Conservation (phyloP, 2,797 vertebrate genomes). For the Enteromius anoplus region DNA sequence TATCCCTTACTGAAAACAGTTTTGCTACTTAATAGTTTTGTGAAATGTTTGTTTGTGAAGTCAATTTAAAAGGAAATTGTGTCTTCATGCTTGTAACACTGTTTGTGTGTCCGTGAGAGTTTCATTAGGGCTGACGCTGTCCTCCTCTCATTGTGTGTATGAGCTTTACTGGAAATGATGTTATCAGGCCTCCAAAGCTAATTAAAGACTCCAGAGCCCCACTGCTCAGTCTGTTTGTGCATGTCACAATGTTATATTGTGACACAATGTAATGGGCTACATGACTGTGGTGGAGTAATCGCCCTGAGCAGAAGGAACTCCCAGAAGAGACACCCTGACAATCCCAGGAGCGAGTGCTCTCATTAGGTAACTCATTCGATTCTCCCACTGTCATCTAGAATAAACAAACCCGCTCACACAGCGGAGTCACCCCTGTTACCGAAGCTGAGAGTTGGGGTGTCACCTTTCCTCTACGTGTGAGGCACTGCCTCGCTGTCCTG, state of each 20-base stretch:
- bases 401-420: conserved; percentile 14
- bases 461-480: conserved; percentile 17
- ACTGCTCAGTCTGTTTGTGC: neutral
- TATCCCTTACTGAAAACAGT: neutral
- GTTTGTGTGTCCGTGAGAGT: conserved; percentile 1
- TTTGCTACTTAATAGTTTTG: neutral
- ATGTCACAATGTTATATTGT: neutral
- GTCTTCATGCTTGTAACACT: neutral
- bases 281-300: neutral
- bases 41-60: conserved; percentile 2
- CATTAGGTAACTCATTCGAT: neutral
- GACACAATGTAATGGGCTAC: conserved; percentile 8
- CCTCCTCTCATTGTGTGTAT: conserved; percentile 3
- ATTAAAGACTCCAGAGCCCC: neutral
- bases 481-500: neutral
- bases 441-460: neutral
- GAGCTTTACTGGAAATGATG: conserved; percentile 25
- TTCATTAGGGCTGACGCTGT: neutral
- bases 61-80: neutral
- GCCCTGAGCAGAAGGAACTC: conserved; percentile 12
- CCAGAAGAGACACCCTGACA: neutral
- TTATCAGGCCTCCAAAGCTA: neutral
- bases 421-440: neutral
- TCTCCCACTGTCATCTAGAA: conserved; percentile 9
- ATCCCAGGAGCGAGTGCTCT: neutral